Conservation (phyloP, 2,888 invertebrate genomes). For the Tetanocera ferruginea region DNA sequence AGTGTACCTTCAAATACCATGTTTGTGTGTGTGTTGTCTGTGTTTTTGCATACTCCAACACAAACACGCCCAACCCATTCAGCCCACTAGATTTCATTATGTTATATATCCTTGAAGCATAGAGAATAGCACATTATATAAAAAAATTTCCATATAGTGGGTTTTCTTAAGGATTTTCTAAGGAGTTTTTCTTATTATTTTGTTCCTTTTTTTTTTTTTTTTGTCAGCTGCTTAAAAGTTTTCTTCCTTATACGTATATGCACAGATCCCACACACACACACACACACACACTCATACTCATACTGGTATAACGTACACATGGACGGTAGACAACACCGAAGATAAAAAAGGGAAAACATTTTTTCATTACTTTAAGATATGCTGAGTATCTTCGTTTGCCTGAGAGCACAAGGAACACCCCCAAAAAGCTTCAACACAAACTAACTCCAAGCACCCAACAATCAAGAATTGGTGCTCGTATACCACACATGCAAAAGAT, state of each 20-base stretch:
- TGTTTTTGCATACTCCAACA: background rate
- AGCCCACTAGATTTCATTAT: background rate
- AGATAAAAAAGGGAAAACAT: background rate
- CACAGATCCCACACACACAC: background rate
- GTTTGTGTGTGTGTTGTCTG: background rate
- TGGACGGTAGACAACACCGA: background rate
- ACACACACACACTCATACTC: background rate
- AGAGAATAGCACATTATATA: background rate
- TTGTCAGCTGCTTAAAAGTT: background rate
- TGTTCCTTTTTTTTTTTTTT: background rate
- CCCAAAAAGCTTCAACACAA: background rate
- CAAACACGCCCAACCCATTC: background rate
- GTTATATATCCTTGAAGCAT: background rate
- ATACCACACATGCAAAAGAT: too few species aligned
- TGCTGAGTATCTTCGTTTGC: background rate
- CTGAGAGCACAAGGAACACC: background rate
- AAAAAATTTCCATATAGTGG: conserved; percentile 5
- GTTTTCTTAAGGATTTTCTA: background rate
- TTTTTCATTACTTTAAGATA: conserved; percentile 16
- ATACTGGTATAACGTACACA: too few species aligned
- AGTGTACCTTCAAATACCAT: background rate
- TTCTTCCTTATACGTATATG: background rate
- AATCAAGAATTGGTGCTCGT: background rate
- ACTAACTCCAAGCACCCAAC: background rate
- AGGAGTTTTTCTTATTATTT: background rate